These are phyloP conservation scores for Ectobius pallidus DNA, from an alignment of 2,888 invertebrate species.

Conservation along the genomic window DNA sequence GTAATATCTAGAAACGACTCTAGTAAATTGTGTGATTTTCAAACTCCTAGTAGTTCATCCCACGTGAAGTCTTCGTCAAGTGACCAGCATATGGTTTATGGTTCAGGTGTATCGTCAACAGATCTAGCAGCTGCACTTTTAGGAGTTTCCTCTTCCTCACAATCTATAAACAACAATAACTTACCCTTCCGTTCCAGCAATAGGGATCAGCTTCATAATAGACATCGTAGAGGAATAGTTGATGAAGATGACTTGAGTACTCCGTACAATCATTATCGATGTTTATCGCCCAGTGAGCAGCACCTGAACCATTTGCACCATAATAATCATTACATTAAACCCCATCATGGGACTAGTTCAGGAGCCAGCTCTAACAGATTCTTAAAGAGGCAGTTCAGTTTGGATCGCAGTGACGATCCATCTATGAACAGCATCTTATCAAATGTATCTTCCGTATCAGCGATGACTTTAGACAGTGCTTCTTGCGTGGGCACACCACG, in stretches of 20 bases:
- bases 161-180: constrained; percentile 12
- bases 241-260: constrained; percentile 67
- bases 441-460: constrained; percentile 45
- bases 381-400: constrained; percentile 70
- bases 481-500: not conserved
- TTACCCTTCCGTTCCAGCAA: not conserved
- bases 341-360: constrained; percentile 17
- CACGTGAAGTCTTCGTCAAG: constrained; percentile 37
- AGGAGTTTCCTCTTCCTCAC: constrained; percentile 59
- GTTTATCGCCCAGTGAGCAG: constrained; percentile 67
- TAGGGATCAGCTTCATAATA: not conserved
- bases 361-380: constrained; percentile 54
- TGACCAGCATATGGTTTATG: constrained; percentile 52
- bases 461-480: constrained; percentile 26
- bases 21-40: not conserved
- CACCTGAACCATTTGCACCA: constrained; percentile 37
- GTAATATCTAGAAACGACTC: not conserved
- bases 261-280: constrained; percentile 77
- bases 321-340: constrained; percentile 26
- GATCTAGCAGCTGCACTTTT: constrained; percentile 61
- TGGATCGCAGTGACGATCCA: constrained; percentile 69
- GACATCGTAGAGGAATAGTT: not conserved
- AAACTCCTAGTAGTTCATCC: not conserved
- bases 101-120: constrained; percentile 60
- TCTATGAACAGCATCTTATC: constrained; percentile 50